Base-by-base conservation (phyloP, 2,797 vertebrate species). In the Chloroceryle amazona region DNA sequence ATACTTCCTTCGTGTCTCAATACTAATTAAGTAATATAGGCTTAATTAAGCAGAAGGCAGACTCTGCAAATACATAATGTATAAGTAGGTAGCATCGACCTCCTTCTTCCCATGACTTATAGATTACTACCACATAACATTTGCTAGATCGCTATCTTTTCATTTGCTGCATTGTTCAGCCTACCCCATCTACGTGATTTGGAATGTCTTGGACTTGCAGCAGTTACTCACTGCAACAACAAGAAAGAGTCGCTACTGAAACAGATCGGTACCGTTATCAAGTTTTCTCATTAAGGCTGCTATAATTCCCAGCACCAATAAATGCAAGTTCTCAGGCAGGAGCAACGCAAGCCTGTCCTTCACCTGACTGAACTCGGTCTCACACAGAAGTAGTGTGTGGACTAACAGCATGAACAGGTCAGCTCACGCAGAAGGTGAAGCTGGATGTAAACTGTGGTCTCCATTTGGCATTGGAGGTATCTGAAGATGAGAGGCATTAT, bases 11-110 rank as follows among this genome's bases (percentile, higher is more conserved):
- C 11, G 1, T 41, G 42, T 83, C 90, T 89, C 80, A 44, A 58
- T 78, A 58, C 62, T 94, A 93, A 91, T 93, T 90, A 91, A 90
- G 33, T 81, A 93, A 75, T 86, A 89, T 16, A 39, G 80, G 81
- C 47, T 90, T 90, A 90, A 91, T 93, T 81, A 91, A 90, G 35
- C 37, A 86, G 73, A 94, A 95, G 39, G 23, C n/a, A 84, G 49
- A 26, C 10, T 92, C 70, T 94, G 80, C 15, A 75, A 86, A 93
- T 82, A 90, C 52, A 63, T 55, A 73, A 67, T 33, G 39, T 60
- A 9, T 67, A 58, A 63, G 35, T 73, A 63, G 70, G 51, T 41
- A 74, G 8, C 12, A 70, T 55, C 1, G 0, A 85, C 71, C 42
- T 90, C 58, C 44, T 71, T 22, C 23, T 44, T 90, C 11, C 49